phyloP scores from a whole-genome alignment of 2,113 vertebrate genomes.

The Vanacampus margaritifer region DNA sequence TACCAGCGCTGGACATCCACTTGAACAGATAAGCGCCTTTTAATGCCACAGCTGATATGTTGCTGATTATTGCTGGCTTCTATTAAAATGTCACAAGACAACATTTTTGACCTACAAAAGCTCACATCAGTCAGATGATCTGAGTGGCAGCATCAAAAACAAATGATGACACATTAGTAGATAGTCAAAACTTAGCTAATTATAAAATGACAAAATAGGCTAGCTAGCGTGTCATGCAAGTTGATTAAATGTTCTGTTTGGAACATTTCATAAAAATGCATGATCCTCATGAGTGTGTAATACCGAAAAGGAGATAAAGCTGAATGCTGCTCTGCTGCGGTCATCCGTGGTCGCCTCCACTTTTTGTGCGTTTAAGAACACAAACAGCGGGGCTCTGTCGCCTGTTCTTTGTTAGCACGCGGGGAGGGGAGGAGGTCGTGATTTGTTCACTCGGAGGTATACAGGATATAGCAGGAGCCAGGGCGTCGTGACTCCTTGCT shows the following conservation, averaged over 20 bases:
- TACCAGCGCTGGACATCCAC: background rate
- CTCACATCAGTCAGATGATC: constrained; percentile 43
- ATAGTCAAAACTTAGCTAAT: constrained; percentile 6
- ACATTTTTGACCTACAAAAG: constrained; percentile 45
- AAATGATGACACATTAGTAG: constrained; percentile 27
- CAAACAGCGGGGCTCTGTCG: constrained; percentile 73
- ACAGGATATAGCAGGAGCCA: constrained; percentile 88
- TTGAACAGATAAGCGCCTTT: constrained; percentile 20
- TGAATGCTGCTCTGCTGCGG: constrained; percentile 14
- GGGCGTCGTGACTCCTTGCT: constrained; percentile 81
- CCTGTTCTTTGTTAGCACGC: constrained; percentile 71
- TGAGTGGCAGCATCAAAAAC: constrained; percentile 18
- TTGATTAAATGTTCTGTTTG: background rate
- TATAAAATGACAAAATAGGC: background rate
- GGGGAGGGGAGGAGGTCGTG: constrained; percentile 69
- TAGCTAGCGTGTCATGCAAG: background rate
- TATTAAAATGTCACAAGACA: constrained; percentile 64
- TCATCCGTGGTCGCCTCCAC: constrained; percentile 23
- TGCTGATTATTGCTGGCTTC: constrained; percentile 40
- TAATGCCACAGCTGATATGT: constrained; percentile 46
- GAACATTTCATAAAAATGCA: background rate
- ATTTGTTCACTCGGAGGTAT: constrained; percentile 77
- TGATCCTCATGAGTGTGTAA: background rate
- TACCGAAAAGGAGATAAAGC: background rate
- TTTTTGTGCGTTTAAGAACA: constrained; percentile 62